Evolutionary conservation across 2,888 invertebrate species (phyloP), one percentile per base, ranked within the genome.

Genomic region (Sepiola atlantica): DNA sequence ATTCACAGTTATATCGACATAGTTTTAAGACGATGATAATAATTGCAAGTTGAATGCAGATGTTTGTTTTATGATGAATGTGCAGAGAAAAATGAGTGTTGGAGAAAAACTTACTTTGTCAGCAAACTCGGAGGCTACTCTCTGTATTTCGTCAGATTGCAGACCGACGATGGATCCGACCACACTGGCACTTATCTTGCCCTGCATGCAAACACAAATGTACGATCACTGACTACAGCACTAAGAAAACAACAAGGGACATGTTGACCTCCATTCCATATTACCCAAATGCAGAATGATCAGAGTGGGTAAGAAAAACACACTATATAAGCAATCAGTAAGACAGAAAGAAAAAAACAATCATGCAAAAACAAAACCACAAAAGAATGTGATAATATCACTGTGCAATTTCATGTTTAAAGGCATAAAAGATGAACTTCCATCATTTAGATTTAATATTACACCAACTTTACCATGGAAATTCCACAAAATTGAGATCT

Each of bases 91-190:
- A 77, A 77, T n/a, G 28, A 14, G 91, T 91, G 24, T 45, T 35
- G 28, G 54, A 92, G 24, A 92, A 92, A 35, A 92, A 95, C 96
- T 95, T 96, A 97, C 97, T 96, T 97, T 97, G 95, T 98, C 98
- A 28, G 98, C 98, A 97, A 98, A 99, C 97, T 98, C 98, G 95
- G 98, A 98, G 10, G 98, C 98, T 91, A 98, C 97, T 95, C 98
- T 98, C 94, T 98, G 98, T 93, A 98, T 98, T 96, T 98, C 98
- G 94, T 98, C 98, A 35, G 98, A 98, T 96, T 98, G 98, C 94
- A 98, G 97, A 95, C 98, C 97, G 93, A 98, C 97, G 55, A 98
- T 97, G 94, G 97, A 97, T 6, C 98, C 98, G 35, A 98, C 98
- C 55, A 97, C 97, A 95, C 97, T 97, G 45, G 97, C 97, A 57